These are phyloP conservation scores for Periophthalmodon schlosseri DNA, from an alignment of 2,113 vertebrate species.

Conservation along the genomic window DNA sequence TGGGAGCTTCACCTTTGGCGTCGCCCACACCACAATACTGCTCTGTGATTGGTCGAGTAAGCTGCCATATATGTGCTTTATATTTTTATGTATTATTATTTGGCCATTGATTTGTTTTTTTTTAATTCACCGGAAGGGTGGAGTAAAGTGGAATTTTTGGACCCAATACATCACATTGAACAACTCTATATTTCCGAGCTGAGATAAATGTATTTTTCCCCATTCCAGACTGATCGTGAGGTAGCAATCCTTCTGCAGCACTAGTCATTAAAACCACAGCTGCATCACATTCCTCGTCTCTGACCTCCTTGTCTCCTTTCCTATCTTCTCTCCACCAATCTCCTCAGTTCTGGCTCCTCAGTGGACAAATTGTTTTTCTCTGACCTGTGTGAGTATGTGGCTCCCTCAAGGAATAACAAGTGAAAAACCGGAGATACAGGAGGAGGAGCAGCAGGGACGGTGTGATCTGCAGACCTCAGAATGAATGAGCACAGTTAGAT, in stretches of 20 bases:
- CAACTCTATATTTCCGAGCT: too few species aligned
- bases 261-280: slow-evolving; percentile 6
- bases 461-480: slow-evolving; percentile 26
- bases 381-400: slow-evolving; percentile 9
- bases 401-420: neutral
- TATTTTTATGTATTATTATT: too few species aligned
- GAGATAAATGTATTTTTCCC: neutral
- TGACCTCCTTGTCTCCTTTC: slow-evolving; percentile 6
- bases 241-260: neutral
- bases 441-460: neutral
- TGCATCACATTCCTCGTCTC: neutral
- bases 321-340: neutral
- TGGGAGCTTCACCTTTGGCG: too few species aligned
- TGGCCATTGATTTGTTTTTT: too few species aligned
- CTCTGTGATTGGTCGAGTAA: too few species aligned
- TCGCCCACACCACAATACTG: too few species aligned
- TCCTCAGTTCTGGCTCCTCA: slow-evolving; percentile 11
- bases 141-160: too few species aligned
- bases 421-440: neutral
- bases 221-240: neutral
- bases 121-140: too few species aligned
- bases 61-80: too few species aligned
- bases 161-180: too few species aligned
- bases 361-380: slow-evolving; percentile 39
- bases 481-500: slow-evolving; percentile 21